Evolutionary conservation across 1,140 invertebrate genomes (phyloP).

Genomic region (Bombus sylvicola): DNA sequence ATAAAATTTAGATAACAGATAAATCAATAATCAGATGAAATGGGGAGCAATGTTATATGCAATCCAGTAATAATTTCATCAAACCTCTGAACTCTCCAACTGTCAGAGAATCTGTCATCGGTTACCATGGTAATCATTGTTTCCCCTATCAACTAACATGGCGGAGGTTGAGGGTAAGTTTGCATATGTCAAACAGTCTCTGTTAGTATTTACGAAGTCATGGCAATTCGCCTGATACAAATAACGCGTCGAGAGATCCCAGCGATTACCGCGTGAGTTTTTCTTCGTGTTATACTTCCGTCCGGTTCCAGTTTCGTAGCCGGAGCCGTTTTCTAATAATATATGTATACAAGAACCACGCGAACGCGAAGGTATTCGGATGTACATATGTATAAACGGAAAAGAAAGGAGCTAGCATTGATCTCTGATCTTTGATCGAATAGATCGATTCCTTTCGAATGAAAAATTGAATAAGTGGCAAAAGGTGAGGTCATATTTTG

Average conservation of each 20-base stretch:
- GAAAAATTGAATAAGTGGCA: background rate
- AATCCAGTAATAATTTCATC: conserved; percentile 2
- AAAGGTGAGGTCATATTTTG: conserved; percentile 31
- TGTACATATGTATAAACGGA: conserved; percentile 57
- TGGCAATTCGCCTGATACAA: conserved; percentile 9
- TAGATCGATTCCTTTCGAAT: conserved; percentile 10
- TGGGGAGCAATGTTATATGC: background rate
- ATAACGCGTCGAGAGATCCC: conserved; percentile 50
- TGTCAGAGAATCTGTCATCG: conserved; percentile 9
- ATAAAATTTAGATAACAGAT: background rate
- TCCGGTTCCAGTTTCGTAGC: conserved; percentile 47
- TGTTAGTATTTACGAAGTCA: conserved; percentile 31
- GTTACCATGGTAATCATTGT: conserved; percentile 70
- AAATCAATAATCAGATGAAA: conserved; percentile 4
- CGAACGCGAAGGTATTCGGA: conserved; percentile 15
- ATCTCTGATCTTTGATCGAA: background rate
- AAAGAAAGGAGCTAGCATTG: conserved; percentile 11
- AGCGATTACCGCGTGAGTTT: conserved; percentile 12
- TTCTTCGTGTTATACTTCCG: conserved; percentile 13
- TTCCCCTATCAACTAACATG: conserved; percentile 75
- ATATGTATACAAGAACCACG: conserved; percentile 45
- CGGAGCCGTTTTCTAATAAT: conserved; percentile 62
- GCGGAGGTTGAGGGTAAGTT: conserved; percentile 77
- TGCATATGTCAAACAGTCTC: conserved; percentile 58
- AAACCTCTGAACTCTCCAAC: background rate